Percentiles rank a stretch among this genome's conserved stretches.
phyloP scores from a whole-genome alignment of 2,797 vertebrate species.

The Menidia menidia region DNA sequence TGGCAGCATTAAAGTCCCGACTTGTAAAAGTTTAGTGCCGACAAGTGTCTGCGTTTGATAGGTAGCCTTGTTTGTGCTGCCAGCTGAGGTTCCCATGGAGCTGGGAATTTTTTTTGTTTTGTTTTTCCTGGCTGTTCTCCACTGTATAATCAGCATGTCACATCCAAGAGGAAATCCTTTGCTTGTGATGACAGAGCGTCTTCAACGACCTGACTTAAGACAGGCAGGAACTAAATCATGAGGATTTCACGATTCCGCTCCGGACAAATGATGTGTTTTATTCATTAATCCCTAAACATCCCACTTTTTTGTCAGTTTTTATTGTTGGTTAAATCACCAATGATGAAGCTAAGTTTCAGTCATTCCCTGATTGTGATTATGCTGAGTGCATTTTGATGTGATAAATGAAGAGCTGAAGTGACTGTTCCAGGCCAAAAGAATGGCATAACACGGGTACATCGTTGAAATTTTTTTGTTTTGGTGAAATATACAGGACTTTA shows the following conservation, averaged over 20 bases:
- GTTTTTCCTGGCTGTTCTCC: slow-evolving; percentile 16
- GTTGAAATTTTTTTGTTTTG: background rate
- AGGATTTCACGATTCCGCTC: background rate
- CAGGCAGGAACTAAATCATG: slow-evolving; percentile 3
- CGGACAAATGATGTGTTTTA: slow-evolving; percentile 7
- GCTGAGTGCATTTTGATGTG: background rate
- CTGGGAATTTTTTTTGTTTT: slow-evolving; percentile 16
- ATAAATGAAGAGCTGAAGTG: background rate
- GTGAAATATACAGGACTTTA: background rate
- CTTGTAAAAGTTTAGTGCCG: slow-evolving; percentile 25
- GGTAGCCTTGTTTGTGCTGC: slow-evolving; percentile 26
- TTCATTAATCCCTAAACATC: background rate
- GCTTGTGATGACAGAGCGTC: slow-evolving; percentile 12
- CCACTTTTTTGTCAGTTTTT: background rate
- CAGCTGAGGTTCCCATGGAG: slow-evolving; percentile 35
- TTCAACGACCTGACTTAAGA: background rate
- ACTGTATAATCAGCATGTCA: slow-evolving; percentile 11
- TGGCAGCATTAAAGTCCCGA: slow-evolving; percentile 30
- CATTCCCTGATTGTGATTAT: background rate
- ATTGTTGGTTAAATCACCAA: background rate
- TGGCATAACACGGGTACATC: too few species aligned
- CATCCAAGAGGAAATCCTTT: slow-evolving; percentile 13
- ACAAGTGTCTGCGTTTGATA: slow-evolving; percentile 23
- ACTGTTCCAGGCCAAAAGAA: background rate
- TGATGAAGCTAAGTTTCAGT: background rate